Percentiles rank a stretch among this genome's conserved stretches.
phyloP scores from a whole-genome alignment of 1,140 invertebrate genomes.

The Drosophila santomea region DNA sequence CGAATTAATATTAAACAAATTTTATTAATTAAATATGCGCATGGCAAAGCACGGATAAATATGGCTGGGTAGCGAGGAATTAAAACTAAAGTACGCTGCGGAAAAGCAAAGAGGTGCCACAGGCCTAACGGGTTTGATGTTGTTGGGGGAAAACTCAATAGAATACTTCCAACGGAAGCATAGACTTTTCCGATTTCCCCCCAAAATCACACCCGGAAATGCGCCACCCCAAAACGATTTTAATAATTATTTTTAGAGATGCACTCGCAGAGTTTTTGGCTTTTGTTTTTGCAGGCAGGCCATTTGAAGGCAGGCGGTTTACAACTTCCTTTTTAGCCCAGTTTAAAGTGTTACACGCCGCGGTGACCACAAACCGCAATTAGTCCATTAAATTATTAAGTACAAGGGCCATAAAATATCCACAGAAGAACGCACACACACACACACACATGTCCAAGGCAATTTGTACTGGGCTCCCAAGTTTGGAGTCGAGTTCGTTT shows the following conservation, averaged over 20 bases:
- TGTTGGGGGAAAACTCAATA: constrained; percentile 27
- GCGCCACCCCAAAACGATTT: constrained; percentile 12
- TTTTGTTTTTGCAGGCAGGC: constrained; percentile 21
- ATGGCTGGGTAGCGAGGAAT: constrained; percentile 40
- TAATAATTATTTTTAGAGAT: constrained; percentile 36
- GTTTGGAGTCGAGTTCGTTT: constrained; percentile 30
- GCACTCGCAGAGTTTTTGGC: constrained; percentile 16
- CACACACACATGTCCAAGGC: constrained; percentile 29
- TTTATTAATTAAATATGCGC: constrained; percentile 74
- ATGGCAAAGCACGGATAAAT: constrained; percentile 51
- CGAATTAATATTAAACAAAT: constrained; percentile 65
- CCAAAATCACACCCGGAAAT: constrained; percentile 62
- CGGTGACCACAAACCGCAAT: constrained; percentile 67
- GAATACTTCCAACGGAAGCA: constrained; percentile 59
- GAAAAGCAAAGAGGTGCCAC: constrained; percentile 27
- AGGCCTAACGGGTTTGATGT: constrained; percentile 41
- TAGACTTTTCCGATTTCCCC: constrained; percentile 46
- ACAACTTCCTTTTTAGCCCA: constrained; percentile 53
- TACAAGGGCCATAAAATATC: constrained; percentile 61
- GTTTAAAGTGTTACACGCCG: constrained; percentile 56
- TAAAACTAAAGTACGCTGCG: constrained; percentile 65
- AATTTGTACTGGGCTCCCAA: constrained; percentile 34
- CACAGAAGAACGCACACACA: constrained; percentile 26
- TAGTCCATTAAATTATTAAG: constrained; percentile 73
- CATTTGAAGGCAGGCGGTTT: constrained; percentile 26